Evolutionary conservation across 35 echinoderm and acorn worm species (phyloP).

Genomic region (Strongylocentrotus purpuratus): DNA sequence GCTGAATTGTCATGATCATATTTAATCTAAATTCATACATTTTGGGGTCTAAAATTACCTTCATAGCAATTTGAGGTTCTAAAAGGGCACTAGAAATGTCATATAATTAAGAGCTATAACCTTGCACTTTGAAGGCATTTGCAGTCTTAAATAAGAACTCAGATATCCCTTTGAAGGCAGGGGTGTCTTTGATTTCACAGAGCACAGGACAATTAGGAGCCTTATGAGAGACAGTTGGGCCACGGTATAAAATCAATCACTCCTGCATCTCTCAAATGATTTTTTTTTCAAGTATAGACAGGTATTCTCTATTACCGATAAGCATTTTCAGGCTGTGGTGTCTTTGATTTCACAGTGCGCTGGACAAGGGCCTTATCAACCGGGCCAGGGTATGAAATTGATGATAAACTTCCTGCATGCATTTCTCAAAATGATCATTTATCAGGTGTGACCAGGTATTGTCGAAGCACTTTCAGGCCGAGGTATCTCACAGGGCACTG

Average conservation of each 20-base stretch:
- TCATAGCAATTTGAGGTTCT: no score
- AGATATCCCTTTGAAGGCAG: background rate
- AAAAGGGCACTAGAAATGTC: no score
- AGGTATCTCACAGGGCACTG: background rate
- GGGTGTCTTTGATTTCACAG: background rate
- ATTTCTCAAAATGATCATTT: background rate
- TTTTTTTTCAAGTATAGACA: background rate
- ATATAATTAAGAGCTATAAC: no score
- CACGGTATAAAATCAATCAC: no score
- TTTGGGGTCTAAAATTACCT: no score
- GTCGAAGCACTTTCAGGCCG: background rate
- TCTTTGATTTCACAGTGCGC: background rate
- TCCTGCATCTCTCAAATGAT: no score
- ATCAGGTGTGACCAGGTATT: background rate
- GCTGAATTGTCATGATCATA: no score
- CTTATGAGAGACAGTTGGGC: no score
- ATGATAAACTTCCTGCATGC: background rate
- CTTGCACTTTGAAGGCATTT: no score
- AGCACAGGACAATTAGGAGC: no score
- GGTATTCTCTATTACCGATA: background rate
- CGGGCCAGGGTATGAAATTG: background rate
- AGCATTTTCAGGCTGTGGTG: background rate
- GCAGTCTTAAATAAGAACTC: no score
- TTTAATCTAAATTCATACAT: no score
- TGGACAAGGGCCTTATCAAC: background rate